phyloP scores from a whole-genome alignment of 2,113 vertebrate genomes.

The Galeopterus variegatus region DNA sequence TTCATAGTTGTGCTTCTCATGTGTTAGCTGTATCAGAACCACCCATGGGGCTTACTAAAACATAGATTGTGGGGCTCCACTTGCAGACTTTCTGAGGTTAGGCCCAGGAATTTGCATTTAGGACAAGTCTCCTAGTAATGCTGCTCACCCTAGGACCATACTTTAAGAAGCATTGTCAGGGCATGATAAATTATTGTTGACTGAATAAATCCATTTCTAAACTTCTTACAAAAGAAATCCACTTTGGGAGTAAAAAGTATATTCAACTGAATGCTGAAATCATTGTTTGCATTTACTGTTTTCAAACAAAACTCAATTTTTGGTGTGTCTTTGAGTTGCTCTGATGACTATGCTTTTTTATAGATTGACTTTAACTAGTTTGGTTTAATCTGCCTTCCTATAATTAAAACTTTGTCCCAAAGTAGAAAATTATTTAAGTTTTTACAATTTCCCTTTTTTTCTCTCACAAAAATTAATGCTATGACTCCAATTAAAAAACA shows the following conservation, averaged over 20 bases:
- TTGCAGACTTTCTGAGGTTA: not conserved
- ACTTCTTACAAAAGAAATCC: not conserved
- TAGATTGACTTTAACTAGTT: not conserved
- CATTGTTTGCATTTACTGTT: not conserved
- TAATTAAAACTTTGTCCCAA: slow-evolving; percentile 29
- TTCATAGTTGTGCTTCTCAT: not conserved
- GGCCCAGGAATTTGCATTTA: not conserved
- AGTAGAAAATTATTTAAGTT: not conserved
- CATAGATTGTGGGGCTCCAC: not conserved
- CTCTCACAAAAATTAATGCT: slow-evolving; percentile 1
- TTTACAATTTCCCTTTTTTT: not conserved
- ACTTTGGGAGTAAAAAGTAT: not conserved
- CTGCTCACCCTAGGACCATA: not conserved
- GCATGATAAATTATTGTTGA: not conserved
- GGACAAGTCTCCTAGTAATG: not conserved
- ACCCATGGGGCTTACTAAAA: not conserved
- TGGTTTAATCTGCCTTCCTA: slow-evolving; percentile 28
- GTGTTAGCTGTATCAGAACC: not conserved
- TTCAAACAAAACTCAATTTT: not conserved
- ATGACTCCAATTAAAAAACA: not conserved
- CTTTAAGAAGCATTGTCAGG: not conserved
- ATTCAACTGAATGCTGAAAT: slow-evolving; percentile 20
- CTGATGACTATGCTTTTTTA: not conserved
- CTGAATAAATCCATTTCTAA: not conserved
- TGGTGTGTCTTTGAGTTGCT: not conserved